Evolutionary conservation across 2,797 vertebrate species (phyloP).

Genomic region (Halcyon smyrnensis): DNA sequence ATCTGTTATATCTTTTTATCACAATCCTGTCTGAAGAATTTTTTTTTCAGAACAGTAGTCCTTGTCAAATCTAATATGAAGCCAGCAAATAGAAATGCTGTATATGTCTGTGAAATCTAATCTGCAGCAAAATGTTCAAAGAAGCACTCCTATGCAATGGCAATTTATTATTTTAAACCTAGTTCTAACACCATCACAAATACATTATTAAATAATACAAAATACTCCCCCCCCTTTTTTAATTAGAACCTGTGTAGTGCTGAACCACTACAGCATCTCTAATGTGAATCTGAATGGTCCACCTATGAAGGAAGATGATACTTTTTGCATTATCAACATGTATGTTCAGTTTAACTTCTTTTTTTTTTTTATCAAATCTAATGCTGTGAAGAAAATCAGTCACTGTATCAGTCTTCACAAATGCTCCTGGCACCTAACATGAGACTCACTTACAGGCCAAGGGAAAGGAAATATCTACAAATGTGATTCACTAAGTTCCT

Average conservation of each 20-base stretch:
- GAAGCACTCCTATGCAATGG: neutral
- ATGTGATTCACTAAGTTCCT: neutral
- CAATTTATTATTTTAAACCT: neutral
- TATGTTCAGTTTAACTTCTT: neutral
- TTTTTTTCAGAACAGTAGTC: conserved; percentile 1
- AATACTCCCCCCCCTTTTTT: neutral
- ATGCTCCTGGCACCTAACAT: neutral
- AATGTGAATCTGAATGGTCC: neutral
- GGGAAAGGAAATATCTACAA: neutral
- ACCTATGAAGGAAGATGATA: neutral
- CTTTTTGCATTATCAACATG: neutral
- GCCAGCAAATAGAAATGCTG: neutral
- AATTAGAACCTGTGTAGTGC: neutral
- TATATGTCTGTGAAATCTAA: neutral
- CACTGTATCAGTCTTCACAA: neutral
- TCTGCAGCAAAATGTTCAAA: neutral
- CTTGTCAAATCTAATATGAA: neutral
- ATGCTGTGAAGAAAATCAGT: neutral
- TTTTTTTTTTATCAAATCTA: neutral
- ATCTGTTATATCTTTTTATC: conserved; percentile 30
- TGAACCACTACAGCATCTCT: neutral
- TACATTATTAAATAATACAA: neutral
- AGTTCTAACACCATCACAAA: neutral
- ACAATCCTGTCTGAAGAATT: neutral
- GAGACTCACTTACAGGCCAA: neutral